Evolutionary conservation across 2,888 invertebrate species (phyloP), one percentile per base, ranked within the genome.

Genomic region (Amphipoea oculea): DNA sequence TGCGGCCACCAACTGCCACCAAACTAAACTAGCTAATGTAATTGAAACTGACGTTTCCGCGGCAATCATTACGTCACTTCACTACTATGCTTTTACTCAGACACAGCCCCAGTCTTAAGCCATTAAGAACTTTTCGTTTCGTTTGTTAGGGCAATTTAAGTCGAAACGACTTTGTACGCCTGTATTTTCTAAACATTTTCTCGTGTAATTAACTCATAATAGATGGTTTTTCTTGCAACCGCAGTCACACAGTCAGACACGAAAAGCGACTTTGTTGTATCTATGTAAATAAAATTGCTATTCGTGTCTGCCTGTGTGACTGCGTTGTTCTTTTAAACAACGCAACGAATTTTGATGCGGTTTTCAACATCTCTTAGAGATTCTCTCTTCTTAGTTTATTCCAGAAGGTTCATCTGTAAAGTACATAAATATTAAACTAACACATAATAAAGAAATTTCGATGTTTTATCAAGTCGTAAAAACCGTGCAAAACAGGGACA

Each of bases 11-110:
- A 73, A 79, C 68, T 79, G 79, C 80, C 69, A 70, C 76, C 69
- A 65, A 83, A 82, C 81, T 77, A 73, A 87, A 83, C 79, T 78
- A 81, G 82, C 75, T 82, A 81, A 86, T 86, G 83, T 83, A 83
- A 88, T 87, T 88, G 76, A 89, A 83, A 79, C 72, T 74, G 84
- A 77, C 83, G 72, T 73, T 67, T 79, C 70, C 40, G 67, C 51
- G 42, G 63, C 65, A 68, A 82, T 79, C 78, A 69, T n/a, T 73
- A 29, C 57, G 57, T 71, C 29, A 54, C 54, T 69, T 23, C 2
- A 36, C 54, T 70, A 17, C 45, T 63, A 29, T 51, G 62, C 73
- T 67, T 79, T 73, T 67, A 78, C 54, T 62, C 4, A 20, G 23
- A 63, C 48, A 57, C 6, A 14, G 45, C 62, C n/a, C 75, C 36